Base-by-base conservation (phyloP, 37 sponge, comb jelly and placozoan genomes). In the Mnemiopsis leidyi region DNA sequence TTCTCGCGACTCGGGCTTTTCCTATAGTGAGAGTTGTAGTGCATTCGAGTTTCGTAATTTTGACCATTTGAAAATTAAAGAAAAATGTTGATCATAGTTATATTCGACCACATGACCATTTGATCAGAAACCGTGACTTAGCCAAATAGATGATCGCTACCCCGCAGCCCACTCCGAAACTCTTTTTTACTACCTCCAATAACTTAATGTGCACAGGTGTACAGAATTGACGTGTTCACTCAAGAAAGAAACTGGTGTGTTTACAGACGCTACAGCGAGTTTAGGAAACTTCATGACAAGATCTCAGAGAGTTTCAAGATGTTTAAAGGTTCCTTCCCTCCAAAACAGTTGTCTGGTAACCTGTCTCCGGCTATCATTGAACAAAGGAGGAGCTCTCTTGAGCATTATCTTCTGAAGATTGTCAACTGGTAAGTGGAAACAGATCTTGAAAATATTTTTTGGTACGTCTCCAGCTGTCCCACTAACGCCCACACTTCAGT, bases 191-290 rank as follows among this genome's bases (percentile, higher is more conserved):
- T n/a, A 7, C 76, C 76, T 21, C n/a, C 68, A 61, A 18, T 61
- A 61, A 61, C 68, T 61, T n/a, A n/a, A n/a, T 67, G 18, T 67
- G 68, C 29, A 0, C 82, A 96, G 97, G 68, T 95, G 32, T 96
- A 96, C 93, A 93, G 94, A 35, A 93, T 97, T 0, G 96, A 97
- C 76, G 98, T 97, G 20, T 93, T 95, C 25, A 96, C 96, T 0
- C 96, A 96, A 71, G 88, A 94, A 38, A 93, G 95, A 61, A 96
- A 97, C 83, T 97, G 98, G 98, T 94, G 93, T 37, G 93, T 97
- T 48, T 95, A 75, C 85, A 75, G 95, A 0, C 82, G 98, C 26
- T 97, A 97, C 95, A 96, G 96, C 93, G 94, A 97, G 93, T 97
- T 97, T 94, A 39, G 95, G 68, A 32, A 75, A 21, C 95, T 97